These are phyloP conservation scores for Amiota mariae DNA, from an alignment of 2,888 invertebrate genomes.

Conservation along the genomic window DNA sequence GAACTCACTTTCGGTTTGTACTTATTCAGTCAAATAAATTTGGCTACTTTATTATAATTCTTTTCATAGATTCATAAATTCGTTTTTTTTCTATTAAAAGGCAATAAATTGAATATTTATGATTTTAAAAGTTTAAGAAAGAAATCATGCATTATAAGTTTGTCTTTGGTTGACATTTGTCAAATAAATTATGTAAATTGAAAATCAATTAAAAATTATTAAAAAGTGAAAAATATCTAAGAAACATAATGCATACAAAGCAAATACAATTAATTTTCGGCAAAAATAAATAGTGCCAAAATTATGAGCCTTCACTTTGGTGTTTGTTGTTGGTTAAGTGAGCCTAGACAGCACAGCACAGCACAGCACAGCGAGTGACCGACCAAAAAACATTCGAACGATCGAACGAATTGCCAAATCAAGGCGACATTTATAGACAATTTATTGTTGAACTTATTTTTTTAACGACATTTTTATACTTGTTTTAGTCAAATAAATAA, in stretches of 20 bases:
- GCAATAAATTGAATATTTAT: too few species aligned
- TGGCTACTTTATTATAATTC: too few species aligned
- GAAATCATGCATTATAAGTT: too few species aligned
- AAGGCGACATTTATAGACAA: constrained; percentile 27
- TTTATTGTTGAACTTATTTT: constrained; percentile 13
- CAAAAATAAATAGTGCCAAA: constrained; percentile 14
- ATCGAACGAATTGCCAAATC: constrained; percentile 4
- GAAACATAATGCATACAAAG: not conserved
- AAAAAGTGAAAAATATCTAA: constrained; percentile 2
- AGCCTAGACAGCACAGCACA: too few species aligned
- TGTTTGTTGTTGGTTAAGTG: too few species aligned
- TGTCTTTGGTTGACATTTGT: constrained; percentile 7
- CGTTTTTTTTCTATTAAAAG: too few species aligned
- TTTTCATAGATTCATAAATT: too few species aligned
- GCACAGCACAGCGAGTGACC: not conserved
- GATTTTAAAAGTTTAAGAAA: too few species aligned
- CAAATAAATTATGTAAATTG: constrained; percentile 59
- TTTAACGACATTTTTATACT: constrained; percentile 10
- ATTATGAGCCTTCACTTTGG: not conserved
- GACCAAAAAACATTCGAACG: constrained; percentile 1
- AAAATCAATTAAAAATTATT: constrained; percentile 58
- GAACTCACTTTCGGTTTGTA: too few species aligned
- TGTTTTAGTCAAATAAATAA: not conserved
- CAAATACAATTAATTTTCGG: constrained; percentile 20
- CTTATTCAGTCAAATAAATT: too few species aligned